These are phyloP conservation scores for Cariama cristata DNA, from an alignment of 2,113 vertebrate species.

Conservation along the genomic window DNA sequence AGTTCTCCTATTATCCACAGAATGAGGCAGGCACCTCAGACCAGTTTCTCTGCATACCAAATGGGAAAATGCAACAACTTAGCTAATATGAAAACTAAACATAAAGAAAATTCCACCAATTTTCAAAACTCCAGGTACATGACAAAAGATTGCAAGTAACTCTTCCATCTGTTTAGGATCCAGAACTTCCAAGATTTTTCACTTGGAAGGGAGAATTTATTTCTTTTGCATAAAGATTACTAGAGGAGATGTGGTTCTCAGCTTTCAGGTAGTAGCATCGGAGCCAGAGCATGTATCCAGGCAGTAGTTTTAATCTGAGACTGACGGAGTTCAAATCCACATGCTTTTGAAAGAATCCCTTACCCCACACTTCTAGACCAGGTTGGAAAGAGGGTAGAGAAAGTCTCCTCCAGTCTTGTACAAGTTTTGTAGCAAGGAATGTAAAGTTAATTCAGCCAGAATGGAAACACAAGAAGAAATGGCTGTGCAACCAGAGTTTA, in stretches of 20 bases:
- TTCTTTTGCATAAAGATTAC: background rate
- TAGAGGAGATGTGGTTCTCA: background rate
- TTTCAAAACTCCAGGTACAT: background rate
- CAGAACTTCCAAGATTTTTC: background rate
- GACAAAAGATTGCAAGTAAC: background rate
- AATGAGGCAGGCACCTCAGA: background rate
- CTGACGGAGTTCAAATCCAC: background rate
- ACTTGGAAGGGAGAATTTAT: background rate
- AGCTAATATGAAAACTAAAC: background rate
- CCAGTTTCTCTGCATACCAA: background rate
- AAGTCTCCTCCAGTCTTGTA: background rate
- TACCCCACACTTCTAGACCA: background rate
- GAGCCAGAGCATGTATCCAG: background rate
- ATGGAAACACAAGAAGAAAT: background rate
- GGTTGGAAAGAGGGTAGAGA: background rate
- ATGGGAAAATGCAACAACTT: background rate
- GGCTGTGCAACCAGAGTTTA: background rate
- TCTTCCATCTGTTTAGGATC: background rate
- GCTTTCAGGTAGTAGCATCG: background rate
- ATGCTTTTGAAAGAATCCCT: background rate
- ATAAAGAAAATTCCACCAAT: background rate
- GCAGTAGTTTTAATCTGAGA: background rate
- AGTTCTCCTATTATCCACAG: background rate
- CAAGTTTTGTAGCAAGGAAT: background rate
- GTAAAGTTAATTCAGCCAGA: background rate